Conservation (phyloP, 2,888 invertebrate genomes). For the Volucella zonaria region DNA sequence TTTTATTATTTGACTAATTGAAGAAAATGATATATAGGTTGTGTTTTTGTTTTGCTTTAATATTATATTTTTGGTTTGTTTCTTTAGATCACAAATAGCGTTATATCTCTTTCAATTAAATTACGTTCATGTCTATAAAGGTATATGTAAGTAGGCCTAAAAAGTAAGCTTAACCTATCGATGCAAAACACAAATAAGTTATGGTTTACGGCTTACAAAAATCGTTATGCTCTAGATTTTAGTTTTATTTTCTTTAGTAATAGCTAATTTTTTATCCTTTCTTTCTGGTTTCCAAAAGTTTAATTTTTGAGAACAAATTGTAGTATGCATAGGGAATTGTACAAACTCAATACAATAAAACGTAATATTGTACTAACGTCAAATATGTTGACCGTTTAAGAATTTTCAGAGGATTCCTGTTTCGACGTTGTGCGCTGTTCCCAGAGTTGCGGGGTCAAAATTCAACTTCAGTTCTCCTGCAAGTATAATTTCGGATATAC, state of each 20-base stretch:
- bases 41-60: conserved; percentile 30
- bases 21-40: conserved; percentile 75
- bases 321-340: conserved; percentile 54
- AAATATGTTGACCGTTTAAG: conserved; percentile 78
- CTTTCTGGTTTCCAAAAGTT: conserved; percentile 44
- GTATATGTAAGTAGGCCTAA: conserved; percentile 59
- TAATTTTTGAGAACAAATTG: conserved; percentile 46
- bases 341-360: conserved; percentile 72
- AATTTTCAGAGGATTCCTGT: conserved; percentile 82
- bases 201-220: conserved; percentile 47
- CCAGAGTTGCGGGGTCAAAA: conserved; percentile 83
- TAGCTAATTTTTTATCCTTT: conserved; percentile 17
- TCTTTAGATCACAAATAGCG: conserved; percentile 73
- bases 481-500: conserved; percentile 91
- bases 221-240: conserved; percentile 42
- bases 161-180: conserved; percentile 67
- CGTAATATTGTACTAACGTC: conserved; percentile 80
- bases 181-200: conserved; percentile 59
- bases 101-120: conserved; percentile 64
- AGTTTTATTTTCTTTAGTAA: conserved; percentile 26
- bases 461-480: conserved; percentile 91
- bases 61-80: conserved; percentile 29
- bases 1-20: conserved; percentile 74
- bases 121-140: conserved; percentile 69
- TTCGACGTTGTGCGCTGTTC: conserved; percentile 82